These are phyloP conservation scores for Dasypus novemcinctus DNA, from an alignment of 2,113 vertebrate species.

Conservation along the genomic window DNA sequence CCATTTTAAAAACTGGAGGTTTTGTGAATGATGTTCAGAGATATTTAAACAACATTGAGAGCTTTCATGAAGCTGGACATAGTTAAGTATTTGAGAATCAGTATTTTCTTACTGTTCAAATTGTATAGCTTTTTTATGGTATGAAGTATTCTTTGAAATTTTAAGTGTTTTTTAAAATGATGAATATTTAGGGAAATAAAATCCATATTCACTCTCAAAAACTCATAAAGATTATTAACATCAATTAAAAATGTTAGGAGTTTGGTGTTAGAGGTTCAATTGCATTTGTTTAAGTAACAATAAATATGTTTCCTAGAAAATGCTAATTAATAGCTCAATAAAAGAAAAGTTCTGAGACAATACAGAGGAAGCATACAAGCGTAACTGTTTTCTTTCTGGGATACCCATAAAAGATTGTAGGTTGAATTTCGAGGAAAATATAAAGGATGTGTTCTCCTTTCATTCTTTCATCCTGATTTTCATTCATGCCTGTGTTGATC, in stretches of 20 bases:
- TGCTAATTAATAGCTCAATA: neutral
- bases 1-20: neutral
- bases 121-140: neutral
- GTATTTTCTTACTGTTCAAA: neutral
- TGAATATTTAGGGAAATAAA: neutral
- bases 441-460: neutral
- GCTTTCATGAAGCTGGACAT: neutral
- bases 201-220: neutral
- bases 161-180: neutral
- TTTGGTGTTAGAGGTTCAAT: neutral
- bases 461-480: neutral
- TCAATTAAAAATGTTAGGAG: neutral
- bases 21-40: neutral
- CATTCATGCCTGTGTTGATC: neutral
- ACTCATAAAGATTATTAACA: neutral
- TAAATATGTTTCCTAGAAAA: neutral
- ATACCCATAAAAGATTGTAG: neutral
- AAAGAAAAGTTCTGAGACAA: neutral
- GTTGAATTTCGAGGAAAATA: neutral
- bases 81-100: neutral
- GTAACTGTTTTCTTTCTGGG: neutral
- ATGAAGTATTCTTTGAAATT: neutral
- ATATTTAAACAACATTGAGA: neutral
- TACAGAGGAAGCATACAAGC: neutral
- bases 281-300: neutral